These are phyloP conservation scores for Chrysogorgia sp. DNA, from an alignment of 92 coral and sea anemone species.

Conservation along the genomic window DNA sequence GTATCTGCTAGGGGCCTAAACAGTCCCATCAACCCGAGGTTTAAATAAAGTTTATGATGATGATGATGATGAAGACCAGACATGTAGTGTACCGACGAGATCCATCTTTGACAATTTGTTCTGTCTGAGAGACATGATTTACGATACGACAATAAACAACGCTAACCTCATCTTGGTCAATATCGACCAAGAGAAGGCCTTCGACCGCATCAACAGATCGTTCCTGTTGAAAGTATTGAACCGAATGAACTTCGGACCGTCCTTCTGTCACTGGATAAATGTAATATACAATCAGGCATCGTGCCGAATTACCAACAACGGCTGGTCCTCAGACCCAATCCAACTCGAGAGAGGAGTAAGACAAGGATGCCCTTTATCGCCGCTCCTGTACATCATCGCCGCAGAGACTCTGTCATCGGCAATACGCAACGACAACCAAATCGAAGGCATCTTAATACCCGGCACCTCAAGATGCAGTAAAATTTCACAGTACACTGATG, in stretches of 20 bases:
- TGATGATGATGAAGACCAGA: no score
- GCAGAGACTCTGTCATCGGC: constrained; percentile 2
- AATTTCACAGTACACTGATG: no score
- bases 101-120: constrained; percentile 3
- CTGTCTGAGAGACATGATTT: neutral
- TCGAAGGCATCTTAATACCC: neutral
- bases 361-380: constrained; percentile 35
- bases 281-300: neutral
- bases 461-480: neutral
- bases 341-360: neutral
- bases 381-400: neutral
- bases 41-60: no score
- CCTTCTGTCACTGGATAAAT: constrained; percentile 3
- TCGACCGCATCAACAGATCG: neutral
- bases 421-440: neutral
- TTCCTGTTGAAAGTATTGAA: neutral
- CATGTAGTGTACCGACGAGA: neutral
- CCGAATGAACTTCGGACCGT: constrained; percentile 11
- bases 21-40: no score
- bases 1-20: no score
- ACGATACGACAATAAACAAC: neutral
- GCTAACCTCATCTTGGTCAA: neutral
- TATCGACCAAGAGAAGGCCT: constrained; percentile 36
- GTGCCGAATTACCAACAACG: neutral
- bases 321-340: constrained; percentile 1